A percentile compares a stretch with the other conserved stretches of the same genome.
Conservation (phyloP, 2,888 invertebrate genomes). For the Eretmocerus hayati region DNA sequence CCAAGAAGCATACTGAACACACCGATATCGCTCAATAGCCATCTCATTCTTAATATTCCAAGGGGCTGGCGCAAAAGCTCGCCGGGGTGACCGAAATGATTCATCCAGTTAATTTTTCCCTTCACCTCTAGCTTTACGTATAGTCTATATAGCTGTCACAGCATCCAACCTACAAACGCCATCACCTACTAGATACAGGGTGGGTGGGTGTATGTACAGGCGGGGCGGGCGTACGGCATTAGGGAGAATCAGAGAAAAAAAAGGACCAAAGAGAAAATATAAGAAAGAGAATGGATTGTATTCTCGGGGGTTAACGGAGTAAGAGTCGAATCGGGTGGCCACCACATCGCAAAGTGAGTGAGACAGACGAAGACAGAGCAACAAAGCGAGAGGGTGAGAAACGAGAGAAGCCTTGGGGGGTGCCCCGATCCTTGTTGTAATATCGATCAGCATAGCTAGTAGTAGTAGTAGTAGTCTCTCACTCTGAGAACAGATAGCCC, state of each 20-base stretch:
- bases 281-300: slow-evolving; percentile 18
- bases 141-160: too few relatives aligned
- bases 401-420: slow-evolving; percentile 12
- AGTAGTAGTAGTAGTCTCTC: too few relatives aligned
- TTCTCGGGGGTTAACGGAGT: slow-evolving; percentile 15
- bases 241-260: slow-evolving; percentile 10
- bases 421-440: slow-evolving; percentile 21
- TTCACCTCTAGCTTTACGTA: too few relatives aligned
- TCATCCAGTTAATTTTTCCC: too few relatives aligned
- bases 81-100: too few relatives aligned
- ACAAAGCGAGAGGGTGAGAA: background rate
- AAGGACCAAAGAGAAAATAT: slow-evolving; percentile 3
- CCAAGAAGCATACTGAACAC: too few relatives aligned
- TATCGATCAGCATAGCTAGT: slow-evolving; percentile 22
- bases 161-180: too few relatives aligned
- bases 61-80: too few relatives aligned
- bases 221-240: background rate
- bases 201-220: background rate
- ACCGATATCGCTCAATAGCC: too few relatives aligned
- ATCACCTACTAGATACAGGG: too few relatives aligned
- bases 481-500: slow-evolving; percentile 1
- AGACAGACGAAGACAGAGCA: slow-evolving; percentile 13
- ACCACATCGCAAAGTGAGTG: too few relatives aligned
- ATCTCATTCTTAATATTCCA: too few relatives aligned
- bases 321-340: background rate